Percentiles rank a stretch among this genome's conserved stretches.
These are phyloP conservation scores for Drosophila virilis DNA, from an alignment of 1,140 invertebrate species.

Conservation along the genomic window DNA sequence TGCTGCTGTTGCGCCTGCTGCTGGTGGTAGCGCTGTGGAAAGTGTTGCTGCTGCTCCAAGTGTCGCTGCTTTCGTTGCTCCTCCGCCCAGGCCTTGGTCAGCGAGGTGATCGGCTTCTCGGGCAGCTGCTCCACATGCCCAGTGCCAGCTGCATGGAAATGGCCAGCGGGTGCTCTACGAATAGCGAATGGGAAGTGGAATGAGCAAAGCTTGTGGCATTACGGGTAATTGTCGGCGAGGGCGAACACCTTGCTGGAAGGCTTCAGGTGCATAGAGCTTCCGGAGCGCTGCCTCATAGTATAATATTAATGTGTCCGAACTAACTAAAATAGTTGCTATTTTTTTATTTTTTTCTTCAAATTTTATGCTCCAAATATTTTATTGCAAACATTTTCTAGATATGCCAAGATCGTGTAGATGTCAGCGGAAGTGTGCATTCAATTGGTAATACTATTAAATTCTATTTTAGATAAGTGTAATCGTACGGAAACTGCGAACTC, in stretches of 20 bases:
- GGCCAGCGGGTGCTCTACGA: not conserved
- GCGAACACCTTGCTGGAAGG: not conserved
- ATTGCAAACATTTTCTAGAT: too few species aligned
- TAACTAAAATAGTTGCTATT: too few species aligned
- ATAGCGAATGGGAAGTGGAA: not conserved
- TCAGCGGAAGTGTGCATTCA: too few species aligned
- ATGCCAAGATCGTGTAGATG: too few species aligned
- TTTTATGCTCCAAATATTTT: too few species aligned
- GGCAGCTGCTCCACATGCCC: not conserved
- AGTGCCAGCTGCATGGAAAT: not conserved
- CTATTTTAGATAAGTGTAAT: too few species aligned
- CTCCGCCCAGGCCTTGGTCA: slow-evolving; percentile 16
- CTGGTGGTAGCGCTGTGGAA: not conserved
- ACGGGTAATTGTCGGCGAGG: not conserved
- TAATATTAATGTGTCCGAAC: too few species aligned
- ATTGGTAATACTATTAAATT: too few species aligned
- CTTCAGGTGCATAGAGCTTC: too few species aligned
- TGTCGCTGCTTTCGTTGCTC: slow-evolving; percentile 19
- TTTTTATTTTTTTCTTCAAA: too few species aligned
- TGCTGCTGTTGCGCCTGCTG: slow-evolving; percentile 3
- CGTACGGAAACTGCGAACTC: too few species aligned
- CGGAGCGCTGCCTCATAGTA: too few species aligned
- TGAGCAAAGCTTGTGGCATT: slow-evolving; percentile 2
- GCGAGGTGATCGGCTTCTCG: not conserved
- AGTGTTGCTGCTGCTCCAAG: not conserved